These are phyloP conservation scores for Henricia sp. DNA, from an alignment of 53 echinoderm and acorn worm genomes.

Conservation along the genomic window DNA sequence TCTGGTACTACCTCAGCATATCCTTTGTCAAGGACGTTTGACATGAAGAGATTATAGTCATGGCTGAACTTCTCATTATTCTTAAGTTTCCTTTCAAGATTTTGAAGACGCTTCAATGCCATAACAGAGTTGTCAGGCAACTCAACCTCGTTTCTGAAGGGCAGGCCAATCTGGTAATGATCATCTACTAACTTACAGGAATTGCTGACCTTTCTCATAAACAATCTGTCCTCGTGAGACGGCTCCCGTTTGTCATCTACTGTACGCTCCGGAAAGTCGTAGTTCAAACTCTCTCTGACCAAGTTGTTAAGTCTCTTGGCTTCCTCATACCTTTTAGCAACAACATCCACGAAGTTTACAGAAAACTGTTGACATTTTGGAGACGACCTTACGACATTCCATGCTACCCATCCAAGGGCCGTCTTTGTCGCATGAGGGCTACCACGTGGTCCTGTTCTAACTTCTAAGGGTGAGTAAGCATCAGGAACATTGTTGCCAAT, in stretches of 20 bases:
- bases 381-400: conserved; percentile 1
- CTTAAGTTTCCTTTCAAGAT: conserved; percentile 1
- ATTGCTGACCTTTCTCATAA: no score
- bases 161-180: conserved; percentile 55
- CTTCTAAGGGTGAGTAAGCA: conserved; percentile 49
- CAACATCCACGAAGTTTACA: conserved; percentile 3
- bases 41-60: no score
- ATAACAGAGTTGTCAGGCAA: no score
- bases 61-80: background rate
- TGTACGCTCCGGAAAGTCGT: conserved; percentile 29
- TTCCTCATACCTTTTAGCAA: background rate
- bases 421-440: no score
- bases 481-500: conserved; percentile 54
- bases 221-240: no score
- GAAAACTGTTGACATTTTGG: no score
- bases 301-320: background rate
- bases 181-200: no score
- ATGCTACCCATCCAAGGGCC: conserved; percentile 65
- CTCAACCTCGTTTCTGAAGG: conserved; percentile 32
- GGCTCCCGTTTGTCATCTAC: conserved; percentile 64
- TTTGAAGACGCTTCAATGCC: background rate
- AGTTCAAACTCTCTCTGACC: conserved; percentile 34
- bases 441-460: conserved; percentile 57
- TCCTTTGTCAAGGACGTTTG: conserved; percentile 40
- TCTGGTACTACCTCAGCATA: conserved; percentile 63